Base-by-base conservation (phyloP, 2,113 vertebrate species). In the Podocnemis expansa region DNA sequence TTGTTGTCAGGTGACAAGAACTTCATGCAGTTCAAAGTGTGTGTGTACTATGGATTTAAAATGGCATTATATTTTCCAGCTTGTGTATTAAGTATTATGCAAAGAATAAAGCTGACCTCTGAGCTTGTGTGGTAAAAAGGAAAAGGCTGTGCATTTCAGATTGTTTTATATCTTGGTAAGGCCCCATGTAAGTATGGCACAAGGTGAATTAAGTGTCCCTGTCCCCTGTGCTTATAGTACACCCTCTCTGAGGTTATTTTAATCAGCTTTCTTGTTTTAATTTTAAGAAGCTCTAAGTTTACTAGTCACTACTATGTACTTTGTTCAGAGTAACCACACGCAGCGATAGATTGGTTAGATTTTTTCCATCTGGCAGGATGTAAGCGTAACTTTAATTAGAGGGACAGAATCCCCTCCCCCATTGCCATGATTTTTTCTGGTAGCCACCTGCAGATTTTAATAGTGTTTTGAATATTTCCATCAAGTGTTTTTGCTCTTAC, bases 281-380 rank as follows among this genome's bases (percentile, higher is more conserved):
- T 93, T n/a, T 94, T 83, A 94, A 91, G 81, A 43, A 84, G 78
- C 41, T 84, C 38, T 21, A 25, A 78, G 80, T 93, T 93, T 88
- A 38, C 91, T 83, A 43, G 78, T 55, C 43, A 34, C 58, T 25
- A 51, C 17, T 70, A 10, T 41, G 9, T 3, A 0, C 31, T n/a
- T 21, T 13, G 87, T 67, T 91, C 67, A 76, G 80, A 93, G 80
- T 47, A 78, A 10, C 45, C 27, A 10, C 3, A 63, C 56, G 67
- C 83, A 67, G 27, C 45, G 0, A 29, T 6, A 31, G 11, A 3
- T 1, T 60, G 87, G 43, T 12, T 14, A 45, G 25, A 80, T 31
- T 0, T 0, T 85, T 84, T 24, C 51, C 45, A 81, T 78, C 63
- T 58, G 63, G 80, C 49, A 11, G 45, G 63, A 24, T 2, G 0